phyloP scores from a whole-genome alignment of 2,113 vertebrate species.

The Tetrax tetrax region DNA sequence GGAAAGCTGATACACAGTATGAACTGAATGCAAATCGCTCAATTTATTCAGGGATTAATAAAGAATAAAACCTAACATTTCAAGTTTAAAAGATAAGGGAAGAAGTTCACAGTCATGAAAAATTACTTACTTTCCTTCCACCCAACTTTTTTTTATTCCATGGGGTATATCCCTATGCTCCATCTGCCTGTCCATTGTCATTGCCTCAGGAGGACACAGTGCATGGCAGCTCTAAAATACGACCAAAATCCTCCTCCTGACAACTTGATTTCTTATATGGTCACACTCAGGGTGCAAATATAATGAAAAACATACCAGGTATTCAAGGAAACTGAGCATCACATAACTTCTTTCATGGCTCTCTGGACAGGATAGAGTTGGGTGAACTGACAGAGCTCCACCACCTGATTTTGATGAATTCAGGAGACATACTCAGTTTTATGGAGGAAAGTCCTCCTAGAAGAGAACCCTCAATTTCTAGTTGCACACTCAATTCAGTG shows the following conservation, averaged over 20 bases:
- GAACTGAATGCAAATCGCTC: neutral
- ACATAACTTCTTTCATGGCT: neutral
- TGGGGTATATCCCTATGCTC: rapidly evolving
- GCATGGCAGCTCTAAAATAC: rapidly evolving
- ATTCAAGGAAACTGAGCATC: neutral
- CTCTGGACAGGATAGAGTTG: neutral
- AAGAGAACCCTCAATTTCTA: neutral
- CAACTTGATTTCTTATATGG: neutral
- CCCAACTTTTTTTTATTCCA: neutral
- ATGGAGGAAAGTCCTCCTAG: neutral
- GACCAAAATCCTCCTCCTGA: neutral
- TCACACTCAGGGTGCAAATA: neutral
- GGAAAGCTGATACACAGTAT: neutral
- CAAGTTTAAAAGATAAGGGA: neutral
- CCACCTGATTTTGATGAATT: neutral
- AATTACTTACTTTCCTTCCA: neutral
- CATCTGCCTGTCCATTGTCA: rapidly evolving
- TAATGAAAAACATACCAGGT: neutral
- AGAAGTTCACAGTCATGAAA: neutral
- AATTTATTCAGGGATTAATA: neutral
- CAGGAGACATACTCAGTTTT: neutral
- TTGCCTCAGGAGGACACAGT: neutral
- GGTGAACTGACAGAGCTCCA: neutral
- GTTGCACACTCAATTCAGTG: rapidly evolving
- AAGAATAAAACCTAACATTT: neutral